Evolutionary conservation across 2,888 invertebrate genomes (phyloP).

Genomic region (Heliconius aoede): DNA sequence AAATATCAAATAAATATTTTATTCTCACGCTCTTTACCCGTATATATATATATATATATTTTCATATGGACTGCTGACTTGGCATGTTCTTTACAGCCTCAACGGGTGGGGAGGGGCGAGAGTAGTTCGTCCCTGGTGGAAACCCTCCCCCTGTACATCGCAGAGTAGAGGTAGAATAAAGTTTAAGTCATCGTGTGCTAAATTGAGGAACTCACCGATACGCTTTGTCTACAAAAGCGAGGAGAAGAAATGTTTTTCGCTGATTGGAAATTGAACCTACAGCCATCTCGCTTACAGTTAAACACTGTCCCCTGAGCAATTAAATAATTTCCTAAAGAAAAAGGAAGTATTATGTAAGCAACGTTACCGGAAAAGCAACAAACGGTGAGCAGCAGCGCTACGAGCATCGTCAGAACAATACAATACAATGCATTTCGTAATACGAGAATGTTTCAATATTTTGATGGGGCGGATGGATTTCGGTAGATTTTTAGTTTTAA

Average conservation of each 20-base stretch:
- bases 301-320: not conserved
- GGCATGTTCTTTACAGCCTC: too few species aligned
- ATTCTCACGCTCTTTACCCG: not conserved
- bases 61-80: too few species aligned
- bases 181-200: too few species aligned
- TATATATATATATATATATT: too few species aligned
- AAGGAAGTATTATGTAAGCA: conserved; percentile 36
- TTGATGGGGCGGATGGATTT: conserved; percentile 48
- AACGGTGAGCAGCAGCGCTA: conserved; percentile 50
- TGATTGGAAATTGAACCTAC: not conserved
- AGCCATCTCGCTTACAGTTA: not conserved
- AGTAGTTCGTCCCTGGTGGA: too few species aligned
- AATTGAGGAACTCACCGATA: too few species aligned
- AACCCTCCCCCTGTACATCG: too few species aligned
- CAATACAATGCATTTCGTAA: conserved; percentile 47
- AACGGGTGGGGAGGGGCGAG: too few species aligned
- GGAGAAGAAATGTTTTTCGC: too few species aligned
- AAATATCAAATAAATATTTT: not conserved
- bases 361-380: conserved; percentile 60
- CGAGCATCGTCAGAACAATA: conserved; percentile 46
- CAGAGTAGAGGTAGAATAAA: too few species aligned
- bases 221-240: too few species aligned
- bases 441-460: conserved; percentile 40
- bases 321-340: not conserved
- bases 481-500: not conserved